Evolutionary conservation across 2,888 invertebrate species (phyloP), one percentile per base, ranked within the genome.

Genomic region (Teinopalpus imperialis): DNA sequence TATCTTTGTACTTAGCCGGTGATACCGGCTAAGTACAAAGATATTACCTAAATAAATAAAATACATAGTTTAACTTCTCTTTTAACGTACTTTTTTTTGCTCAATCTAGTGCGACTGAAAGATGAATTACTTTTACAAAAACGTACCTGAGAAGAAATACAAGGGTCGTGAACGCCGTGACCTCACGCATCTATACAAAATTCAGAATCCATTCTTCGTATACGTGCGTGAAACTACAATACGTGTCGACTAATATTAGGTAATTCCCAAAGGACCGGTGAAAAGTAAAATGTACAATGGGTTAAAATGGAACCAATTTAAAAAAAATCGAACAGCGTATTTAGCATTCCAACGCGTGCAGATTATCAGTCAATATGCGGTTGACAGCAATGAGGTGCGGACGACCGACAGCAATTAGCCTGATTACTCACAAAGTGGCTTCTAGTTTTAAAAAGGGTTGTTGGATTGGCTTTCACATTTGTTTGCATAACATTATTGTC

Each of bases 141-240:
- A 51, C 51, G 34, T 55, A 53, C 54, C 54, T 55, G 53, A 55
- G 52, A 54, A 53, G 53, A 49, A 54, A 54, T 51, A 52, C 44
- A 52, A 44, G 53, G 63, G 63, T 69, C 75, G 75, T 74, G 73
- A 59, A 57, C 60, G 53, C 60, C 74, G 75, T 75, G 81, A 78
- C 77, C 74, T 71, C 75, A 73, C 72, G 74, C 70, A 69, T 76
- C 73, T 72, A 71, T 59, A 66, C 73, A 64, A 78, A 77, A 76
- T 75, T 75, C 67, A 61, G 58, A 69, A 66, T 67, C 73, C 70
- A 78, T 80, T 77, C 68, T 66, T 58, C 59, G 60, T 53, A 63
- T 74, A 79, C 79, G 81, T 79, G 82, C 81, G 72, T 81, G 72
- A 77, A 81, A 74, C 30, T 35, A 74, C 63, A 60, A 64, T 60